A percentile compares a stretch with the other conserved stretches of the same genome.
Evolutionary conservation across 2,797 vertebrate genomes (phyloP).

Genomic region (Sebastes miniatus): DNA sequence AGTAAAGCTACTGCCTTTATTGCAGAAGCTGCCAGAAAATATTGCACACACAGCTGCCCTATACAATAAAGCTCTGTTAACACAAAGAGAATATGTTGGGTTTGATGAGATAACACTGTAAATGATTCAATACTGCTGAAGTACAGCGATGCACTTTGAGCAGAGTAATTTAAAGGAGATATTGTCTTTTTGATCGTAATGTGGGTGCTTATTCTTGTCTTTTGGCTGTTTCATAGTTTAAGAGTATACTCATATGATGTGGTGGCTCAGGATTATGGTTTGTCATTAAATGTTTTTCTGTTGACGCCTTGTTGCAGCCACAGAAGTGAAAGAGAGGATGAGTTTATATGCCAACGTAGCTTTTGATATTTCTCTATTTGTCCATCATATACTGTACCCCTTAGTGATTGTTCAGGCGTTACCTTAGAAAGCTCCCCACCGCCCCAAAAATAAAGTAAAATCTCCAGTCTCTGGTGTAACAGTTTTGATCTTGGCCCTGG

Average conservation of each 20-base stretch:
- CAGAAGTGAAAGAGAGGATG: neutral
- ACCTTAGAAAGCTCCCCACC: neutral
- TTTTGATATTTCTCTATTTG: neutral
- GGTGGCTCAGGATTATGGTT: neutral
- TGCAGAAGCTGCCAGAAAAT: constrained; percentile 19
- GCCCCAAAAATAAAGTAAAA: neutral
- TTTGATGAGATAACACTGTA: neutral
- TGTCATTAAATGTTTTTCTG: neutral
- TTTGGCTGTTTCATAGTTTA: neutral
- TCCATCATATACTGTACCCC: neutral
- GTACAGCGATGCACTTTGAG: neutral
- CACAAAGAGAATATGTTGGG: neutral
- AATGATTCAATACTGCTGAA: neutral
- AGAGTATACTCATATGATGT: neutral
- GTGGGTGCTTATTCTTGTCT: neutral
- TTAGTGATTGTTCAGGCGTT: neutral
- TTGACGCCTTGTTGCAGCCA: neutral
- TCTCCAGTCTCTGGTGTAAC: neutral
- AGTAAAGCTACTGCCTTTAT: constrained; percentile 25
- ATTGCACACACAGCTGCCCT: constrained; percentile 31
- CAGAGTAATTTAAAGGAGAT: neutral
- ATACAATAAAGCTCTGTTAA: constrained; percentile 4
- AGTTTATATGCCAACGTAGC: neutral
- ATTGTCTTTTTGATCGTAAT: neutral
- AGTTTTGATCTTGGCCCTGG: neutral